Conservation (phyloP, 1,140 invertebrate genomes). For the Geopemphigus sp. region DNA sequence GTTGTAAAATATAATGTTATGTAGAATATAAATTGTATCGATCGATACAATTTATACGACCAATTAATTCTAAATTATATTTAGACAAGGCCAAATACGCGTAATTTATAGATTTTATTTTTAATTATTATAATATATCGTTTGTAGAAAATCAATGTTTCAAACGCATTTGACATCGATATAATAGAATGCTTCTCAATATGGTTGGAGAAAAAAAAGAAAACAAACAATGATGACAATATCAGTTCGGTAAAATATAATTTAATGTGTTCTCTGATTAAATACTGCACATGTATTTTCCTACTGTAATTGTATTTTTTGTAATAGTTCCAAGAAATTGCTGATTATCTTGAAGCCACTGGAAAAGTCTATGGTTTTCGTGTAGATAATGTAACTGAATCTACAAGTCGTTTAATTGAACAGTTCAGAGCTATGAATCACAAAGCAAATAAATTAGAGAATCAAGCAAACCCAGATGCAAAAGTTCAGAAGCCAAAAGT, state of each 20-base stretch:
- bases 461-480: neutral
- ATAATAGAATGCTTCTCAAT: neutral
- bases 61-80: too few relatives aligned
- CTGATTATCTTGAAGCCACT: constrained; percentile 14
- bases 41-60: too few relatives aligned
- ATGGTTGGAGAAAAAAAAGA: constrained; percentile 4
- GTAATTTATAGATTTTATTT: too few relatives aligned
- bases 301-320: neutral
- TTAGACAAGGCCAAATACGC: too few relatives aligned
- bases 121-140: too few relatives aligned
- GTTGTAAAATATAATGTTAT: neutral
- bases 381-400: constrained; percentile 22
- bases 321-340: constrained; percentile 13
- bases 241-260: neutral
- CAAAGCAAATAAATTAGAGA: neutral
- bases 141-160: constrained; percentile 34
- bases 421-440: neutral
- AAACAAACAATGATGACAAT: neutral
- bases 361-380: constrained; percentile 14
- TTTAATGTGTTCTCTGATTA: neutral
- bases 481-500: constrained; percentile 7
- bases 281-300: neutral
- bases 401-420: neutral
- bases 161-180: constrained; percentile 28
- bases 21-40: too few relatives aligned